Conservation (phyloP, 2,888 invertebrate genomes). For the Catocala fraxini region DNA sequence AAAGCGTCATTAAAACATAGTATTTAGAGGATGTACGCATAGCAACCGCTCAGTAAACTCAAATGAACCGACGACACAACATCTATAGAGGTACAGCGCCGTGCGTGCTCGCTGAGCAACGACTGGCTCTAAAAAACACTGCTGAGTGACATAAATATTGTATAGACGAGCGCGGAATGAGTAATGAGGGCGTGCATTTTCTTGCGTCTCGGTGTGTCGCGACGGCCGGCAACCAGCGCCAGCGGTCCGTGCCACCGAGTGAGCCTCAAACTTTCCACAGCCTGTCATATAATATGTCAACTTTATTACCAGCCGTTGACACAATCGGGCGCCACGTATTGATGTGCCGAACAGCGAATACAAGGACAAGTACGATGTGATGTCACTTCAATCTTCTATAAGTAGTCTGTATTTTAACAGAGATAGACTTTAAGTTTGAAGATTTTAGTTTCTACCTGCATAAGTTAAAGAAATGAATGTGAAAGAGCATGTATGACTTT, state of each 20-base stretch:
- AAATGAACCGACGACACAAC: constrained; percentile 21
- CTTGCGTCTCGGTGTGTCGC: constrained; percentile 45
- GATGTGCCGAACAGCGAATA: neutral
- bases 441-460: too few relatives aligned
- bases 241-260: constrained; percentile 8
- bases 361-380: too few relatives aligned
- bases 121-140: constrained; percentile 63
- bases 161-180: constrained; percentile 80
- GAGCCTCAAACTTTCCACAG: constrained; percentile 41
- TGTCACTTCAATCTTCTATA: too few relatives aligned
- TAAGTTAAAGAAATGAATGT: too few relatives aligned
- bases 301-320: constrained; percentile 17
- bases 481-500: too few relatives aligned
- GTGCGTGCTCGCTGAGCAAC: constrained; percentile 41
- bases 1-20: constrained; percentile 1
- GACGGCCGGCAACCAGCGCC: neutral
- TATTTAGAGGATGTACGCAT: constrained; percentile 19
- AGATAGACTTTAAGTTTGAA: too few relatives aligned
- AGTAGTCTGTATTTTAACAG: too few relatives aligned
- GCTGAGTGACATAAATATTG: constrained; percentile 80
- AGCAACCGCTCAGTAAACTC: constrained; percentile 35
- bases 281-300: constrained; percentile 25
- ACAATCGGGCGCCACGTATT: constrained; percentile 13
- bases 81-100: constrained; percentile 16
- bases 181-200: constrained; percentile 73